Percentiles rank a stretch among this genome's conserved stretches.
Evolutionary conservation across 30 jellyfish, hydroid and myxozoan species (phyloP).

Genomic region (Hydra vulgaris): DNA sequence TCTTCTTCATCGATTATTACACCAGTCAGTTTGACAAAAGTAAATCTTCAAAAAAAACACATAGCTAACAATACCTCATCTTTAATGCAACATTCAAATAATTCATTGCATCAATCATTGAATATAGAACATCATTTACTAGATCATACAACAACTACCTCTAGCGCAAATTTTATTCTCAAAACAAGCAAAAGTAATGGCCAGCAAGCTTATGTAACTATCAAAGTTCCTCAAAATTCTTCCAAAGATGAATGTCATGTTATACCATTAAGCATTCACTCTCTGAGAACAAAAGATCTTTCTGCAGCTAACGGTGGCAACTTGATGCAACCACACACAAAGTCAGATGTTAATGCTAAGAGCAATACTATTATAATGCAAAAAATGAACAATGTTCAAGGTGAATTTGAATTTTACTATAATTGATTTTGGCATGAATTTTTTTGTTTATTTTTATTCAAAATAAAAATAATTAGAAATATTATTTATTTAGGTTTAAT

Average conservation of each 20-base stretch:
- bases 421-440: neutral
- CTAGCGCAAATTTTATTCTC: neutral
- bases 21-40: slow-evolving; percentile 30
- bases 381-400: neutral
- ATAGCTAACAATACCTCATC: neutral
- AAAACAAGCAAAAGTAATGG: slow-evolving; percentile 36
- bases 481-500: too few species aligned
- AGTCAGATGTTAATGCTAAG: slow-evolving; percentile 4
- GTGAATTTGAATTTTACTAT: neutral
- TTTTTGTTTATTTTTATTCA: neutral
- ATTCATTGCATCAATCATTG: neutral
- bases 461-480: too few species aligned
- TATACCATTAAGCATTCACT: slow-evolving; percentile 27
- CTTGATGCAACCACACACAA: neutral
- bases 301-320: neutral
- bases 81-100: neutral
- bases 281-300: slow-evolving; percentile 12
- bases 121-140: neutral
- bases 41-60: neutral
- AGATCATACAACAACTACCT: neutral
- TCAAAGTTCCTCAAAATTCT: slow-evolving; percentile 12
- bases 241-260: neutral
- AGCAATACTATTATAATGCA: slow-evolving; percentile 3
- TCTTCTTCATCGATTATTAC: neutral
- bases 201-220: slow-evolving; percentile 37